These are phyloP conservation scores for Dendrolimus houi DNA, from an alignment of 2,888 invertebrate species.

Conservation along the genomic window DNA sequence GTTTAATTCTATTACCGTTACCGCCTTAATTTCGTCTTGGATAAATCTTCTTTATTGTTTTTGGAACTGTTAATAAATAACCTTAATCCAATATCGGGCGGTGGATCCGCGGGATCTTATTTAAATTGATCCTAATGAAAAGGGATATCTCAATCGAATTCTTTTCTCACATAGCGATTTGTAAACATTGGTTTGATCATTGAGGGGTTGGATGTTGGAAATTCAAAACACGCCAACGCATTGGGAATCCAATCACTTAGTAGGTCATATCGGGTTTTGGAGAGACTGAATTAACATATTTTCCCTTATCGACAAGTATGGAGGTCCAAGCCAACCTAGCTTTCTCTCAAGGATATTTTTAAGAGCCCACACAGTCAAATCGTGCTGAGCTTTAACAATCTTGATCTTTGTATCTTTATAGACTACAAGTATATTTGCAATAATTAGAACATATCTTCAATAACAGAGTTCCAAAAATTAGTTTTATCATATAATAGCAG, in stretches of 20 bases:
- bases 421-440: too few species aligned
- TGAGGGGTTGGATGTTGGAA: constrained; percentile 33
- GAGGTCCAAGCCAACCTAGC: constrained; percentile 40
- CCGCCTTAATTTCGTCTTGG: constrained; percentile 25
- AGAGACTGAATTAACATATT: constrained; percentile 66
- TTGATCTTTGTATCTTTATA: too few species aligned
- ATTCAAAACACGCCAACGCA: constrained; percentile 64
- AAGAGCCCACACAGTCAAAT: too few species aligned
- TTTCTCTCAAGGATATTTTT: constrained; percentile 67
- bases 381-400: too few species aligned
- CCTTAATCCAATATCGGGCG: constrained; percentile 13
- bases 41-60: constrained; percentile 24
- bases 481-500: too few species aligned
- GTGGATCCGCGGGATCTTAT: constrained; percentile 22
- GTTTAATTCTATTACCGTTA: constrained; percentile 23
- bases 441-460: too few species aligned
- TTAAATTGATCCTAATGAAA: constrained; percentile 37
- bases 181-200: constrained; percentile 63
- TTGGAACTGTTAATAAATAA: constrained; percentile 18
- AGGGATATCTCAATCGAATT: constrained; percentile 48
- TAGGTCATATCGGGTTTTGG: constrained; percentile 64
- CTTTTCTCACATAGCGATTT: constrained; percentile 48
- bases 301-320: constrained; percentile 57
- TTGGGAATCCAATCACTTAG: constrained; percentile 72
- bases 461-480: too few species aligned